Evolutionary conservation across 2,113 vertebrate genomes (phyloP).

Genomic region (Dasyornis broadbenti): DNA sequence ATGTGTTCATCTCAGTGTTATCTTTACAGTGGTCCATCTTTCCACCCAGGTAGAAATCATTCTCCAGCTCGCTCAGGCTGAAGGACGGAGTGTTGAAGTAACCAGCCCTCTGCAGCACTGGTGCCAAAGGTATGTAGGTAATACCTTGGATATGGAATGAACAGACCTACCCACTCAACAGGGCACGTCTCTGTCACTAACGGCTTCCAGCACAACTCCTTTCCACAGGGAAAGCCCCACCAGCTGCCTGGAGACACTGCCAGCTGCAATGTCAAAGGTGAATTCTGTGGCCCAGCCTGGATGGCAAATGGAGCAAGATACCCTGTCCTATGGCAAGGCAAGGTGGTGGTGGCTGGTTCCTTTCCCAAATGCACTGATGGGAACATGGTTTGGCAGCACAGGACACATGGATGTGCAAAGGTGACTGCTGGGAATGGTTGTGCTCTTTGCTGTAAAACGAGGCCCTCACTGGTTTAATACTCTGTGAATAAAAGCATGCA

Average conservation of each 20-base stretch:
- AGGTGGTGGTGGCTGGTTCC: background rate
- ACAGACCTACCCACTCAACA: background rate
- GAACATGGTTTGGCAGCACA: background rate
- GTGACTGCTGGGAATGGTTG: background rate
- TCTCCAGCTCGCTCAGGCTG: background rate
- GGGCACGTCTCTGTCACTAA: background rate
- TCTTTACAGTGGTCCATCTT: background rate
- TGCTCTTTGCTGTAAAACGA: background rate
- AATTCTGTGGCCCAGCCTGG: background rate
- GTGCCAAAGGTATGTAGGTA: background rate
- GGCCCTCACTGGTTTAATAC: background rate
- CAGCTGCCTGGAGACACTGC: background rate
- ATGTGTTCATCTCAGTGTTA: background rate
- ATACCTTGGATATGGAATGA: background rate
- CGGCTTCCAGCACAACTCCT: background rate
- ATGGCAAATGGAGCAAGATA: background rate
- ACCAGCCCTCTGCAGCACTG: background rate
- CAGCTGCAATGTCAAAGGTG: background rate
- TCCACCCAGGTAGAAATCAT: background rate
- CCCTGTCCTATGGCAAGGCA: background rate
- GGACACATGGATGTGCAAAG: background rate
- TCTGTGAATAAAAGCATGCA: background rate
- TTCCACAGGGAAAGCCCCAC: background rate
- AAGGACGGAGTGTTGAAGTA: background rate
- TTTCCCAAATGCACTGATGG: background rate